phyloP scores from a whole-genome alignment of 2,113 vertebrate species.

The Phyllostomus hastatus region DNA sequence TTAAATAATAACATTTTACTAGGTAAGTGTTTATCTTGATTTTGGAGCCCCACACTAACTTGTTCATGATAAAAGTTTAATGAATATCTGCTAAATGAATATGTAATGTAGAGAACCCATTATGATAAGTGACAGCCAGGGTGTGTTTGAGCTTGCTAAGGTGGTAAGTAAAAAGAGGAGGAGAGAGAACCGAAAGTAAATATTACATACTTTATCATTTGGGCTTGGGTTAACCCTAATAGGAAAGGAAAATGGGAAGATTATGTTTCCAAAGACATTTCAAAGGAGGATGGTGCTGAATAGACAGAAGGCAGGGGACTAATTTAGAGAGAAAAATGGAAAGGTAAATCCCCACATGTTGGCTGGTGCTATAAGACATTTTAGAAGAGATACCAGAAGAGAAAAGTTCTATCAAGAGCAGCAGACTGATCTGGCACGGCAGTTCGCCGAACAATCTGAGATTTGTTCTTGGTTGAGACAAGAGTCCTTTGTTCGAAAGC shows the following conservation, averaged over 20 bases:
- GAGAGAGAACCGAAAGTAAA: background rate
- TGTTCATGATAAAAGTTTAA: conserved; percentile 9
- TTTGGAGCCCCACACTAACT: background rate
- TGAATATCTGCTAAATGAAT: background rate
- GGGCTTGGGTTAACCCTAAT: background rate
- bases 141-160: background rate
- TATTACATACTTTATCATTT: conserved; percentile 4
- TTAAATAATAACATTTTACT: conserved; percentile 20
- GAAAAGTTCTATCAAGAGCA: conserved; percentile 13
- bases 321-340: conserved; percentile 35
- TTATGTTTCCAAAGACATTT: conserved; percentile 19
- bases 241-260: conserved; percentile 15
- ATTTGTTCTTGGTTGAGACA: conserved; percentile 61
- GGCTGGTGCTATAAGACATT: background rate
- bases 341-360: background rate
- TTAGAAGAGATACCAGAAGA: background rate
- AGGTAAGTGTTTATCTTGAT: background rate
- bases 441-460: conserved; percentile 34
- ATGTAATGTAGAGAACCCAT: background rate
- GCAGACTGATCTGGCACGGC: background rate
- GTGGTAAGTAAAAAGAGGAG: background rate
- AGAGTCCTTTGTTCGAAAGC: conserved; percentile 56
- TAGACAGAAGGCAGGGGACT: background rate
- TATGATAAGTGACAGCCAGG: background rate
- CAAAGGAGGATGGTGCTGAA: background rate